Evolutionary conservation across 2,888 invertebrate genomes (phyloP).

Genomic region (Parnassius mnemosyne): DNA sequence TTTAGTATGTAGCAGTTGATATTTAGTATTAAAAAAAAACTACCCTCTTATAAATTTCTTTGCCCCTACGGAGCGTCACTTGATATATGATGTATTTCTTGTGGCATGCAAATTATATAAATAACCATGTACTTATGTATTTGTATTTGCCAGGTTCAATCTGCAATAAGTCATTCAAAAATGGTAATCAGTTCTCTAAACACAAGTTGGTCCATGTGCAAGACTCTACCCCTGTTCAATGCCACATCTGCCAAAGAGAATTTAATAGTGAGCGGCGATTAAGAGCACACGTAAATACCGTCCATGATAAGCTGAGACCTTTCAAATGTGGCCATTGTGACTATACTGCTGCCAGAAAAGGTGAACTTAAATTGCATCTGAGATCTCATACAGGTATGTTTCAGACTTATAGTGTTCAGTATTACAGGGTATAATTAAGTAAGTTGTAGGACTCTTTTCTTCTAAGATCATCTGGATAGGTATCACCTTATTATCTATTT

Average conservation of each 20-base stretch:
- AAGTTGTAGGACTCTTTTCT: too few species aligned
- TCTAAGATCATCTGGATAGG: too few species aligned
- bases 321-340: slow-evolving; percentile 85
- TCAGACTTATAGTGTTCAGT: not conserved
- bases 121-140: not conserved
- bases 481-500: too few species aligned
- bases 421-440: too few species aligned
- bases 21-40: too few species aligned
- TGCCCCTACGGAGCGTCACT: too few species aligned
- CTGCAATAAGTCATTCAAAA: slow-evolving; percentile 90
- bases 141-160: slow-evolving; percentile 61
- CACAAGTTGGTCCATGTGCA: slow-evolving; percentile 84
- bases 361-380: slow-evolving; percentile 84
- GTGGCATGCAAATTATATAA: too few species aligned
- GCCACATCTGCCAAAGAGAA: slow-evolving; percentile 81
- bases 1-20: too few species aligned
- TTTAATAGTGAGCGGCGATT: slow-evolving; percentile 79
- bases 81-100: too few species aligned
- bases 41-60: too few species aligned
- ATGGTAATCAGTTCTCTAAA: slow-evolving; percentile 87
- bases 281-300: slow-evolving; percentile 78
- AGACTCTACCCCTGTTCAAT: slow-evolving; percentile 51
- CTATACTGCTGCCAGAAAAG: slow-evolving; percentile 83
- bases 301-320: slow-evolving; percentile 84
- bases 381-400: slow-evolving; percentile 84